Conservation (phyloP, 2,797 vertebrate species). For the Ctenopoma multispine region DNA sequence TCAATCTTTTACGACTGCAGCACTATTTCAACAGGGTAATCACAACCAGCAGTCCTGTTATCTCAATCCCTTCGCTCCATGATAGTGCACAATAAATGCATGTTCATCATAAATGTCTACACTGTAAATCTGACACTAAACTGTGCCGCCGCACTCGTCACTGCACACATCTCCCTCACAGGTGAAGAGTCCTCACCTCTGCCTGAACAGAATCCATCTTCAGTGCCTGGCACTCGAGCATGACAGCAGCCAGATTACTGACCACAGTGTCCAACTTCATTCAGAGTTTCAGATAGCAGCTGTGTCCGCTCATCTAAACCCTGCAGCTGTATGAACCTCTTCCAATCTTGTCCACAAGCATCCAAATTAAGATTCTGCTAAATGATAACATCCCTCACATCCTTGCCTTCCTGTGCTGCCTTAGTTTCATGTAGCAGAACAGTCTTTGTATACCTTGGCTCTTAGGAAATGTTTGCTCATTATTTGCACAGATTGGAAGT, state of each 20-base stretch:
- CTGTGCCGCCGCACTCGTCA: neutral
- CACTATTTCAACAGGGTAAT: slow-evolving; percentile 33
- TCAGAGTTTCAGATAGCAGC: slow-evolving; percentile 66
- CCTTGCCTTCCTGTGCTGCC: slow-evolving; percentile 28
- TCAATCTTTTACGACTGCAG: slow-evolving; percentile 34
- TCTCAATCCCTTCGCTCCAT: slow-evolving; percentile 24
- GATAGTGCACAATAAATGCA: slow-evolving; percentile 38
- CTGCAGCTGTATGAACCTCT: slow-evolving; percentile 67
- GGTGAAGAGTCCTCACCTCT: slow-evolving; percentile 43
- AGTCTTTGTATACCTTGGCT: neutral
- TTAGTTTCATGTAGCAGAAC: slow-evolving; percentile 13
- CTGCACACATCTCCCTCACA: slow-evolving; percentile 27
- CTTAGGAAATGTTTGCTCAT: slow-evolving; percentile 1
- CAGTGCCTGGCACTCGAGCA: slow-evolving; percentile 36
- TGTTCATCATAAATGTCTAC: slow-evolving; percentile 45
- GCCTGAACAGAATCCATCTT: slow-evolving; percentile 45
- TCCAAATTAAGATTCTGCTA: slow-evolving; percentile 56
- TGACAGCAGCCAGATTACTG: slow-evolving; percentile 55
- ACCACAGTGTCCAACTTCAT: slow-evolving; percentile 66
- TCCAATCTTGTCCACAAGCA: slow-evolving; percentile 57
- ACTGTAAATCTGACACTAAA: slow-evolving; percentile 21
- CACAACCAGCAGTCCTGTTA: slow-evolving; percentile 36
- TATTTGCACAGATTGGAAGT: slow-evolving; percentile 16
- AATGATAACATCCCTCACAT: slow-evolving; percentile 47
- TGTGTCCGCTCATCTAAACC: slow-evolving; percentile 67